Evolutionary conservation across 2,797 vertebrate genomes (phyloP), one percentile per base, ranked within the genome.

Genomic region (Vultur gryphus): DNA sequence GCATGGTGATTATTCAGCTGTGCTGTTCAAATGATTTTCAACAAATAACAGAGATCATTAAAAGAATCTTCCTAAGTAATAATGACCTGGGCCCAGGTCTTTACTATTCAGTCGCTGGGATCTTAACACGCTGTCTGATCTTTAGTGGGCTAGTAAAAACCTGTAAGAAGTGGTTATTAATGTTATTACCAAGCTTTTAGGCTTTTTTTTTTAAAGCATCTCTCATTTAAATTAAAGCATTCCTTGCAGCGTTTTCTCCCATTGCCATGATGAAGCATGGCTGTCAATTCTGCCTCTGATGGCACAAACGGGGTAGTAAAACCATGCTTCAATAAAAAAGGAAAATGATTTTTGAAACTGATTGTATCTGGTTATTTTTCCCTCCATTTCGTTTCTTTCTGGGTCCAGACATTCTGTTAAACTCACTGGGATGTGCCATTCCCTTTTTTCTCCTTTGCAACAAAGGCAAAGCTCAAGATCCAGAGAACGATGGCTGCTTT

Each of bases 11-110:
- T 86, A 93, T 75, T 94, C 81, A 92, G 93, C 89, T 78, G 51
- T 89, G 93, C 76, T 92, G 95, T 94, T 13, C 39, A 97, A 96
- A 96, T 43, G 87, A 87, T 96, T 98, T 97, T 93, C 90, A 96
- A 95, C 91, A 97, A 98, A 96, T 94, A 97, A 91, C 80, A 95
- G 79, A 97, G 95, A 92, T 95, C 92, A 96, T 96, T 95, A 96
- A 82, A 95, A 96, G 64, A 80, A 75, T 95, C 82, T 82, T 96
- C 75, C 15, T 44, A 81, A 96, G 95, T 87, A 94, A 77, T 83
- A 93, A 92, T 58, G 95, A 86, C 88, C 85, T 29, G 44, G 37
- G 46, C 67, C 35, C 51, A 62, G 35, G 52, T 87, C 46, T 87
- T 95, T 73, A 66, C 83, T 35, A 31, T 83, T 92, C 92, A 91